A percentile compares a stretch with the other conserved stretches of the same genome.
These are phyloP conservation scores for Nautilus pompilius DNA, from an alignment of 1,140 invertebrate species.

Conservation along the genomic window DNA sequence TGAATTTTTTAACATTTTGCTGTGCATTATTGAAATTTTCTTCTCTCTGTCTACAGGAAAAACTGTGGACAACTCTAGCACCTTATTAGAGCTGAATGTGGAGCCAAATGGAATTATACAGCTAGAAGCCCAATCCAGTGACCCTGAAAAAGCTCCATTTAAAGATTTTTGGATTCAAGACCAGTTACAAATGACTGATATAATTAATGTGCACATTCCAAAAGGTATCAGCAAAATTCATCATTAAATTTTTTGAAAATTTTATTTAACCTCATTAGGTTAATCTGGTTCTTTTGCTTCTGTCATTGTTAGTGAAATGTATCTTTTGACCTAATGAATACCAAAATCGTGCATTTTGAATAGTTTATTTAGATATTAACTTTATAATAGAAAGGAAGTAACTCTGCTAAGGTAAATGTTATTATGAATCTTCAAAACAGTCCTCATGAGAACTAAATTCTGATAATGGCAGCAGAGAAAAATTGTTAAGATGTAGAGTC, in stretches of 20 bases:
- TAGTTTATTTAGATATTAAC: too few species aligned
- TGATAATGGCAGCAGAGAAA: too few species aligned
- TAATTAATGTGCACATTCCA: constrained; percentile 50
- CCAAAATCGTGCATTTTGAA: not conserved
- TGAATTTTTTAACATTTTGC: not conserved
- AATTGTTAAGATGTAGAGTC: too few species aligned
- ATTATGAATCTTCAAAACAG: too few species aligned
- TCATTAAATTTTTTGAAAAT: not conserved
- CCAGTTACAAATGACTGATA: constrained; percentile 55
- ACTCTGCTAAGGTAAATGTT: too few species aligned
- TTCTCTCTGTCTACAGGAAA: constrained; percentile 31
- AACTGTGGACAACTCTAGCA: constrained; percentile 36
- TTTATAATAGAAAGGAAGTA: too few species aligned
- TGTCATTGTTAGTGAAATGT: not conserved
- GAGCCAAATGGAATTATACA: constrained; percentile 55
- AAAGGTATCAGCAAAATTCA: constrained; percentile 29
- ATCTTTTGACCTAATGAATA: not conserved
- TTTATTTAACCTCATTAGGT: too few species aligned
- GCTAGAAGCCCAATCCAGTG: constrained; percentile 52
- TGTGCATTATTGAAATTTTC: not conserved
- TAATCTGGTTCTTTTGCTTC: constrained; percentile 1
- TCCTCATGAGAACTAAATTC: too few species aligned
- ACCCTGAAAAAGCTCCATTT: constrained; percentile 51
- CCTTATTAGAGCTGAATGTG: constrained; percentile 50
- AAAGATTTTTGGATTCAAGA: constrained; percentile 47